Base-by-base conservation (phyloP, 2,888 invertebrate genomes). In the Epinotia brunnichana region DNA sequence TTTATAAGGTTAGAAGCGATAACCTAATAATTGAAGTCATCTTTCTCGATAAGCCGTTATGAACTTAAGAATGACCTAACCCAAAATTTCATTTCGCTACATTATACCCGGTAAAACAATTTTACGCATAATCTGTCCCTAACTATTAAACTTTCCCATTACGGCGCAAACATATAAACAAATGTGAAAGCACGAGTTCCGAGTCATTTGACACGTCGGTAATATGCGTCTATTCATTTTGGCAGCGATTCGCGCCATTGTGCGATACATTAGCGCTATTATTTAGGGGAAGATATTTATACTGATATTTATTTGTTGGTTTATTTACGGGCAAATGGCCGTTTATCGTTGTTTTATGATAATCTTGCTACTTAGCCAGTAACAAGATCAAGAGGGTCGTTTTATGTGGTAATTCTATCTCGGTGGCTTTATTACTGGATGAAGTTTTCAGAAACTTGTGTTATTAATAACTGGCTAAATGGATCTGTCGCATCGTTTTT, bases 271-370 rank as follows among this genome's bases (percentile, higher is more conserved):
- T 87, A 83, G 78, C 76, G 76, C 75, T 70, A 71, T 76, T 74
- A 78, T 80, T 79, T 72, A 70, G 77, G 77, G 82, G 79, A 76
- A 79, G 77, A 78, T 83, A 78, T 82, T 63, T 63, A 39, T 66
- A 66, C 64, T 56, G 70, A 79, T 80, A 79, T 80, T 78, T 80
- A 82, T 78, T 78, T 82, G 80, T 83, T 82, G 84, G 83, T 86
- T 85, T 84, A 84, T 87, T 82, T 81, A 78, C 76, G 77, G 83
- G 84, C 86, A 88, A 90, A 87, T 89, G 87, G 85, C 80, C 78
- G 79, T 82, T 83, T 83, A 88, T 86, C 79, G 83, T 79, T 82
- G 85, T 87, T 85, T 89, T 88, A 91, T 91, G 90, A 79, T 87
- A 90, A 90, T 90, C 48, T 17, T 56, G 63, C 63, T 62, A 24